Evolutionary conservation across 2,113 vertebrate species (phyloP), one percentile per base, ranked within the genome.

Genomic region (Trogon surrucura): DNA sequence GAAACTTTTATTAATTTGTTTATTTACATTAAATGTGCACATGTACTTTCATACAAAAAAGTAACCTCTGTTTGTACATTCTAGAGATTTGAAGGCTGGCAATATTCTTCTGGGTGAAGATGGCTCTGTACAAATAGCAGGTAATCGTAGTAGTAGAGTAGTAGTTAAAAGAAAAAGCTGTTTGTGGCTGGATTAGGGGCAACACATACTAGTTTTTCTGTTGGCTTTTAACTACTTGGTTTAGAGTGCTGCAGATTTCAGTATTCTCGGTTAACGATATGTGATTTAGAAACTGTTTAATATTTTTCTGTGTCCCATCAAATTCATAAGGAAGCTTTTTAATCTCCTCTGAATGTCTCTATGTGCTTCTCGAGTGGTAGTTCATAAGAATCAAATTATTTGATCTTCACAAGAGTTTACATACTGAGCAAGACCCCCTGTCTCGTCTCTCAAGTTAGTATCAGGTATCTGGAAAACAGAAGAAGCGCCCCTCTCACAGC

Each of bases 21-120:
- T 78, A 26, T 54, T 73, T 75, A 54, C 16, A 19, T 87, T 30
- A 86, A 70, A 48, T 13, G 6, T 66, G 25, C 25, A 36, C 8
- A 25, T 32, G 5, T 21, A 27, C 10, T 91, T 84, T 53, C 16
- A 38, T 74, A 38, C 20, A 53, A 53, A 38, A 71, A 67, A 71
- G 51, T 81, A 77, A 89, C 50, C 15, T 34, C 38, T 86, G 8
- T 95, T 96, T 92, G 57, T 96, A 73, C 15, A 67, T 97, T 97
- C 87, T 94, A 99, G 99, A 98, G 99, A 99, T 96, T 98, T 99
- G 97, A 99, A 99, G 97, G 99, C 99, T 94, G 99, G 99, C 74
- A 99, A 99, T 98, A 99, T 99, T 97, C 98, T 99, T 85, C 98
- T 99, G 95, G 99, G 99, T 95, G 99, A 99, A 95, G 99, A 99